phyloP scores from a whole-genome alignment of 2,797 vertebrate genomes.

The Chiropotes sagulatus region DNA sequence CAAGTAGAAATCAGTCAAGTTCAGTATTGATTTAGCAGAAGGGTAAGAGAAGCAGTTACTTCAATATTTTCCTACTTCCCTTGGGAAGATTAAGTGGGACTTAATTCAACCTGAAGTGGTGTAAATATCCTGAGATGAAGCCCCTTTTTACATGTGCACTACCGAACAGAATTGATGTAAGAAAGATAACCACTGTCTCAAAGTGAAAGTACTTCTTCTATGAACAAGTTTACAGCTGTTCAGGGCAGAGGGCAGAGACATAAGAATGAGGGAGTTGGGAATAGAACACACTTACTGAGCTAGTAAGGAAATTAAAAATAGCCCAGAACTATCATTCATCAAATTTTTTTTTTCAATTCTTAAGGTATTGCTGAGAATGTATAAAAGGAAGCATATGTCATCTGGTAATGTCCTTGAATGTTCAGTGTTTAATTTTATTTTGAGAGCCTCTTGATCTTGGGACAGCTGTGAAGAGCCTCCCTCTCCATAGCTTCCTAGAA shows the following conservation, averaged over 20 bases:
- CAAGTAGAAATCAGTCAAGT: not conserved
- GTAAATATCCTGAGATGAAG: not conserved
- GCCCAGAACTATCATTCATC: not conserved
- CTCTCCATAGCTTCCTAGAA: not conserved
- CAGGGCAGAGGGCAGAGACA: not conserved
- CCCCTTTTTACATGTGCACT: not conserved
- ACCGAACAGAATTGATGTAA: not conserved
- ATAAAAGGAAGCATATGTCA: slow-evolving; percentile 46
- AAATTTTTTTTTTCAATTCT: slow-evolving; percentile 46
- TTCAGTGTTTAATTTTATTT: slow-evolving; percentile 54
- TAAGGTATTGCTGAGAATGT: slow-evolving; percentile 29
- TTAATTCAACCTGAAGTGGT: slow-evolving; percentile 26
- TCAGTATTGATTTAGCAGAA: slow-evolving; percentile 25
- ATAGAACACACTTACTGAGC: not conserved
- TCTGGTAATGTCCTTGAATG: slow-evolving; percentile 55
- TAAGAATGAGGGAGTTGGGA: not conserved
- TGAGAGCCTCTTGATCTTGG: slow-evolving; percentile 31
- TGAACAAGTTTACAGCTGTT: not conserved
- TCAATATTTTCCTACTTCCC: not conserved
- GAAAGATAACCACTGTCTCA: not conserved
- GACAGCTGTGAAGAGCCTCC: not conserved
- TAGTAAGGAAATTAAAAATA: slow-evolving; percentile 21
- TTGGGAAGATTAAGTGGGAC: not conserved
- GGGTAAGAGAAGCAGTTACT: not conserved
- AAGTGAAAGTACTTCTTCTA: not conserved